Percentiles rank a stretch among this genome's conserved stretches.
phyloP scores from a whole-genome alignment of 2,113 vertebrate species.

The Podilymbus podiceps region DNA sequence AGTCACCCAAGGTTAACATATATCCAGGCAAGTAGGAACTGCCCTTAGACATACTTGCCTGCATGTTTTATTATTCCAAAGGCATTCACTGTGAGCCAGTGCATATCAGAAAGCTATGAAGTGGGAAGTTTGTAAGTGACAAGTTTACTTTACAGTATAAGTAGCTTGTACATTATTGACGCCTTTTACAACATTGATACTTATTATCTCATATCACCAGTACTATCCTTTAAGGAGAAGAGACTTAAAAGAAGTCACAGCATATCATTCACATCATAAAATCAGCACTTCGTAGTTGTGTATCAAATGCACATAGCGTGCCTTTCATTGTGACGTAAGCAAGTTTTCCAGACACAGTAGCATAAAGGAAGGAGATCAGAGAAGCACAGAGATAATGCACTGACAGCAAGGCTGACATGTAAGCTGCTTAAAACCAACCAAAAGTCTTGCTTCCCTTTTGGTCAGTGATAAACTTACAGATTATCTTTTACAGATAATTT shows the following conservation, averaged over 20 bases:
- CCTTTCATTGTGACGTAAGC: rapidly evolving
- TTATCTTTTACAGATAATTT: not conserved
- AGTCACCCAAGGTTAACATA: not conserved
- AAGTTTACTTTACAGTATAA: not conserved
- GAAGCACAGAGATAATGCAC: rapidly evolving
- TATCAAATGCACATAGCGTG: not conserved
- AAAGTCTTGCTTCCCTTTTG: not conserved
- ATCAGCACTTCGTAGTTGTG: not conserved
- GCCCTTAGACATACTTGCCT: no score
- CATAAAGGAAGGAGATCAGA: not conserved
- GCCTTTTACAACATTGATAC: not conserved
- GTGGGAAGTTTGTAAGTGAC: rapidly evolving
- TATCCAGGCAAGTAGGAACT: not conserved
- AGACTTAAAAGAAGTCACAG: not conserved
- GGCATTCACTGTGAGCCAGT: not conserved
- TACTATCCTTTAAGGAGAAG: not conserved
- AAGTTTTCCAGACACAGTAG: rapidly evolving
- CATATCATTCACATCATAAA: not conserved
- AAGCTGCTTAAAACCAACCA: not conserved
- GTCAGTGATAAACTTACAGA: rapidly evolving
- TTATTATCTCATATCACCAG: not conserved
- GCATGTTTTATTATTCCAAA: not conserved
- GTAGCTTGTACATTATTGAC: not conserved
- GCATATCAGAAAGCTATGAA: not conserved
- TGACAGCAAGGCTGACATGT: not conserved